Percentiles rank a stretch among this genome's conserved stretches.
These are phyloP conservation scores for Iguana delicatissima DNA, from an alignment of 2,797 vertebrate genomes.

Conservation along the genomic window DNA sequence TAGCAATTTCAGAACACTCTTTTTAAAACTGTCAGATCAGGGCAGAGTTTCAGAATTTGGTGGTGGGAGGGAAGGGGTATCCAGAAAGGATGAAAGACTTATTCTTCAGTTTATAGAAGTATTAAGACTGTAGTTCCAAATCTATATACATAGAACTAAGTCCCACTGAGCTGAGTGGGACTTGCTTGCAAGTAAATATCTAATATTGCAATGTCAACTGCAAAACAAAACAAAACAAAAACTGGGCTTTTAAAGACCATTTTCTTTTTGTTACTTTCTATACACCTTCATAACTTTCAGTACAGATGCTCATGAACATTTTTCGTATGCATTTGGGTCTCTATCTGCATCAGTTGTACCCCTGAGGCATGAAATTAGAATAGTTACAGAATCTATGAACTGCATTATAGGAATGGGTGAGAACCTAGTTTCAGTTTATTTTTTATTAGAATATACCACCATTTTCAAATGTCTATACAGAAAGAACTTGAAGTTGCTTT, in stretches of 20 bases:
- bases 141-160: background rate
- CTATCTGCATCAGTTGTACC: background rate
- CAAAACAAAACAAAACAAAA: background rate
- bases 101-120: background rate
- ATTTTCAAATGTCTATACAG: background rate
- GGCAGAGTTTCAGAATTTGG: background rate
- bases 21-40: background rate
- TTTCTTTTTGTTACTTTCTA: background rate
- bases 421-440: background rate
- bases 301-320: background rate
- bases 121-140: background rate
- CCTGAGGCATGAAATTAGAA: background rate
- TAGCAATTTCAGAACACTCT: slow-evolving; percentile 1
- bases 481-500: background rate
- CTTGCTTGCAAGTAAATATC: background rate
- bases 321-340: no score
- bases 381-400: background rate
- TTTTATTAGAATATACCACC: background rate
- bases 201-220: background rate
- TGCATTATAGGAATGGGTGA: no score
- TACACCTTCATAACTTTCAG: background rate
- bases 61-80: background rate
- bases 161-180: background rate
- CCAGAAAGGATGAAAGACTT: background rate
- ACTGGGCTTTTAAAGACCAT: background rate